Conservation (phyloP, 2,797 vertebrate species). For the Psittacula derbiana region DNA sequence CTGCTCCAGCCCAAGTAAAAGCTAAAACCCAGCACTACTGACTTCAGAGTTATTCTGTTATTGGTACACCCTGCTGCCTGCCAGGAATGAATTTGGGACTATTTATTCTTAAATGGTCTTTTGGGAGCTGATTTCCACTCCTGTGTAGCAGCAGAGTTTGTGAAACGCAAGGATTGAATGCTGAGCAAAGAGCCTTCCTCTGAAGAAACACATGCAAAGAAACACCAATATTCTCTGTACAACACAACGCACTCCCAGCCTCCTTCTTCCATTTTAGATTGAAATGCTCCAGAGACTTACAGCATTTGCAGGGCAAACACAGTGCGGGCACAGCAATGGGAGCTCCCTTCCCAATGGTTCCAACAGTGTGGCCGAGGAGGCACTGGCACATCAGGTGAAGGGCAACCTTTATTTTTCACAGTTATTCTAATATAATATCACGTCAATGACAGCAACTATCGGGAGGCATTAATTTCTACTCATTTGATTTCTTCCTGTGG, state of each 20-base stretch:
- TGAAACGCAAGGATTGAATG: background rate
- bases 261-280: background rate
- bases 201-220: background rate
- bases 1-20: background rate
- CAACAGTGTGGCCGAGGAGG: fast-evolving
- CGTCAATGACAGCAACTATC: fast-evolving
- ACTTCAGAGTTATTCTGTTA: background rate
- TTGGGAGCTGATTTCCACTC: background rate
- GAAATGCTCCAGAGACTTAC: background rate
- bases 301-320: background rate
- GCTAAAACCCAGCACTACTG: background rate
- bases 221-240: background rate
- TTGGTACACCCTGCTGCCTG: background rate
- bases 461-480: background rate
- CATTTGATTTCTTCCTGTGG: background rate
- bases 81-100: background rate
- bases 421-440: background rate
- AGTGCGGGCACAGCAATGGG: fast-evolving
- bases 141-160: background rate
- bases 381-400: fast-evolving
- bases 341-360: background rate
- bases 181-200: background rate
- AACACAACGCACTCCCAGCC: background rate
- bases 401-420: background rate
- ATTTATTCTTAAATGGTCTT: background rate